Percentiles rank a stretch among this genome's conserved stretches.
Evolutionary conservation across 1,140 invertebrate species (phyloP).

Genomic region (Cotesia chilonis): DNA sequence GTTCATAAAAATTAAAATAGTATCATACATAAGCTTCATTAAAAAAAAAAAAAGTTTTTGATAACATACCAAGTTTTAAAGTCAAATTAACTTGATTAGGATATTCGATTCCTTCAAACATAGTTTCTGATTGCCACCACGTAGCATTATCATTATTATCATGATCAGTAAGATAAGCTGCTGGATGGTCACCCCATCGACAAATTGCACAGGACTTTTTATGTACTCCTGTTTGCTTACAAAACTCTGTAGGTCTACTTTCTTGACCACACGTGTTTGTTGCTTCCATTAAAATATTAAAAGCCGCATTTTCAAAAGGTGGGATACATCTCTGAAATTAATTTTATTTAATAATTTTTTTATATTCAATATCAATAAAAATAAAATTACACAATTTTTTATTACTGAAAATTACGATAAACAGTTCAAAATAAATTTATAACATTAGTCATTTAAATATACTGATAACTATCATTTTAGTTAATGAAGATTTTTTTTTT

Average conservation of each 20-base stretch:
- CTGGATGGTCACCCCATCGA: slow-evolving; percentile 73
- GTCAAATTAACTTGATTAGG: slow-evolving; percentile 93
- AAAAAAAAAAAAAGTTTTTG: slow-evolving; percentile 35
- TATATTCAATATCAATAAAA: no score
- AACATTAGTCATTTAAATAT: no score
- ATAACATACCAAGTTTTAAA: slow-evolving; percentile 80
- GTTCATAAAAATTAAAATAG: background rate
- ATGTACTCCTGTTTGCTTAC: slow-evolving; percentile 83
- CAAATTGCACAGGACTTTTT: slow-evolving; percentile 67
- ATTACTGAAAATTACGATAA: no score
- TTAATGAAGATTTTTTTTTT: background rate
- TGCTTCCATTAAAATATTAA: slow-evolving; percentile 83
- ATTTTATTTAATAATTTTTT: background rate
- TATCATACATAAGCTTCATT: background rate
- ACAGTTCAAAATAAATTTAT: no score
- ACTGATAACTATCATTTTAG: background rate
- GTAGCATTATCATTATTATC: slow-evolving; percentile 87
- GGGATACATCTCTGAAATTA: slow-evolving; percentile 88
- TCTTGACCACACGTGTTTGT: slow-evolving; percentile 94
- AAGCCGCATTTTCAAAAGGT: slow-evolving; percentile 96
- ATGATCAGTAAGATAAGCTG: slow-evolving; percentile 90
- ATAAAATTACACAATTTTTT: no score
- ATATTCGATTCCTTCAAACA: slow-evolving; percentile 91
- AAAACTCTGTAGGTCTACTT: slow-evolving; percentile 80
- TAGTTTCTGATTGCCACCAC: slow-evolving; percentile 99